These are phyloP conservation scores for Catocala sponsa DNA, from an alignment of 2,888 invertebrate species.

Conservation along the genomic window DNA sequence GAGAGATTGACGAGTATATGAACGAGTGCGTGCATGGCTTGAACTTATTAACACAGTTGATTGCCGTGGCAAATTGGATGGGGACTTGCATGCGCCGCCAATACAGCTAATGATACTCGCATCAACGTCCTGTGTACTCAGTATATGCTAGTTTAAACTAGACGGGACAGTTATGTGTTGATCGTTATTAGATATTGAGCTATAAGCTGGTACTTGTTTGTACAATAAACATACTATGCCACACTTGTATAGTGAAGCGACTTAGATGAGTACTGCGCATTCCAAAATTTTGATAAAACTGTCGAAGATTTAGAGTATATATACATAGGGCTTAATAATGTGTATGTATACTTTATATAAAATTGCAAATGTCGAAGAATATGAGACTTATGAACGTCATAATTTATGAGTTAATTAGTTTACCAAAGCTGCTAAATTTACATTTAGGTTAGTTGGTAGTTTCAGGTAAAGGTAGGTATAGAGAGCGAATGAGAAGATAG, in stretches of 20 bases:
- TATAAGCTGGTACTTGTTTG: constrained; percentile 4
- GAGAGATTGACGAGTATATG: constrained; percentile 51
- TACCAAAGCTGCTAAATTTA: too few relatives aligned
- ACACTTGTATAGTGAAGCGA: constrained; percentile 1
- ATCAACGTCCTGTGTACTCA: constrained; percentile 48
- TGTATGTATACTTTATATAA: too few relatives aligned
- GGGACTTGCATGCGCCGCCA: constrained; percentile 65
- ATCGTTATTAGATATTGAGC: constrained; percentile 12
- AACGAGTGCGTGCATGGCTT: constrained; percentile 63
- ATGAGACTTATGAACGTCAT: too few relatives aligned
- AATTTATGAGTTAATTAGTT: too few relatives aligned
- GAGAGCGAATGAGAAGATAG: too few relatives aligned
- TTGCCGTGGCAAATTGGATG: constrained; percentile 75
- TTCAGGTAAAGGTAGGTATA: too few relatives aligned
- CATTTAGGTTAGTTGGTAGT: too few relatives aligned
- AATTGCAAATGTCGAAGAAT: too few relatives aligned
- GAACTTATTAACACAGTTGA: constrained; percentile 75
- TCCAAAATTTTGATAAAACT: not conserved
- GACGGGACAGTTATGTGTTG: constrained; percentile 3
- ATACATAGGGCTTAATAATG: too few relatives aligned
- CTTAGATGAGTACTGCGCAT: not conserved
- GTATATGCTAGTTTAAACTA: constrained; percentile 18
- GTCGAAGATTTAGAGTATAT: too few relatives aligned
- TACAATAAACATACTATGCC: constrained; percentile 4
- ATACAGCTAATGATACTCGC: constrained; percentile 57